Evolutionary conservation across 2,888 invertebrate genomes (phyloP), one percentile per base, ranked within the genome.

Genomic region (Nezara viridula): DNA sequence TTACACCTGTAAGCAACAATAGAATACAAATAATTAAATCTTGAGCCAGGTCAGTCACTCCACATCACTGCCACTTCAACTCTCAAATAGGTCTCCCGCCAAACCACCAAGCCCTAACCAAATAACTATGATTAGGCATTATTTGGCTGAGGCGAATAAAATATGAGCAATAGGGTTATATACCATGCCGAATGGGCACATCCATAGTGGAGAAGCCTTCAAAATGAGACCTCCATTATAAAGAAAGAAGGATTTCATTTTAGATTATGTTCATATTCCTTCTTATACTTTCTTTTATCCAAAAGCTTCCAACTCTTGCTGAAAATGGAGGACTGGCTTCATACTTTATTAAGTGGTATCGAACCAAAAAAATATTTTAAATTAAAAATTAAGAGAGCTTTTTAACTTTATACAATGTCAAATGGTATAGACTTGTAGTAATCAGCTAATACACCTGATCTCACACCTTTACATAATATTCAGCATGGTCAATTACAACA

Each of bases 281-380:
- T 81, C 44, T 81, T 81, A 44, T 44, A n/a, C 9, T 77, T 81
- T 81, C 44, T 47, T 44, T 81, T 44, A 81, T 81, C 81, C 81
- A 81, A 81, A 81, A 81, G 81, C 81, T 81, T 81, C 81, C 81
- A 81, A 81, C 81, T 81, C 81, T 81, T 81, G 81, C 81, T 81
- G 81, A 81, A 77, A 81, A 81, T 81, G 81, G 81, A 81, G 81
- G 81, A 81, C 81, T 81, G 81, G 81, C 81, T 81, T 81, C 81
- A n/a, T 81, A 81, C 81, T 81, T 81, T 12, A 19, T n/a, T n/a
- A 44, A 81, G 44, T 81, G 44, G 81, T 47, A 47, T 81, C 81
- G 9, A 44, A 81, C 81, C 81, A 81, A 81, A 81, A 40, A n/a
- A 52, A 52, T 21, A 44, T 44, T 44, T 7, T 5, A 50, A 50